Evolutionary conservation across 2,888 invertebrate genomes (phyloP).

Genomic region (Urechis unicinctus): DNA sequence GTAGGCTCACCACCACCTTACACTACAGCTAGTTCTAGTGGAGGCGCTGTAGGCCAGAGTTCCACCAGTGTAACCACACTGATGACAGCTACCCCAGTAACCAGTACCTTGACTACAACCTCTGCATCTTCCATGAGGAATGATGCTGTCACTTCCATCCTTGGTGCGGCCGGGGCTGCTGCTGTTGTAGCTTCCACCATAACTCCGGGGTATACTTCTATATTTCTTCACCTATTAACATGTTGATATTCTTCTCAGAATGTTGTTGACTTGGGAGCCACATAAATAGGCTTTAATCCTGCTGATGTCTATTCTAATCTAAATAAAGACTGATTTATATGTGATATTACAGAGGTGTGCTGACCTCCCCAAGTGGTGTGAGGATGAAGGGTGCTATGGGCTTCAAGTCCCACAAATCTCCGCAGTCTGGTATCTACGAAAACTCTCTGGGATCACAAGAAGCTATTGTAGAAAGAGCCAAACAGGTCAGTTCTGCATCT

Average conservation of each 20-base stretch:
- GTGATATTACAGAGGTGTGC: too few species aligned
- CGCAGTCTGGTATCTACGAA: constrained; percentile 36
- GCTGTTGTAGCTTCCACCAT: background rate
- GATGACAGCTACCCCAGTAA: constrained; percentile 18
- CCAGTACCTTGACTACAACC: background rate
- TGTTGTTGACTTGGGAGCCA: too few species aligned
- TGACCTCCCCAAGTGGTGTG: too few species aligned
- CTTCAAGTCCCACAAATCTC: background rate
- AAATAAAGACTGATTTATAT: too few species aligned
- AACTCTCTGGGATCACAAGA: constrained; percentile 57
- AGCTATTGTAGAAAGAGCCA: constrained; percentile 77
- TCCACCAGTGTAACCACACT: constrained; percentile 9
- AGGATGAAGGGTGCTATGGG: too few species aligned
- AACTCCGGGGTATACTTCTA: too few species aligned
- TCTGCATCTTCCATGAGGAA: background rate
- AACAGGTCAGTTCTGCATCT: constrained; percentile 64
- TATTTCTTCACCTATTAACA: too few species aligned
- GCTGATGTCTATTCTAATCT: too few species aligned
- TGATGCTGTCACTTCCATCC: background rate
- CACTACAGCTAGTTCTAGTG: constrained; percentile 1
- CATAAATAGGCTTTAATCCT: too few species aligned
- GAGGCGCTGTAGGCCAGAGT: too few species aligned
- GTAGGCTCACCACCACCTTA: constrained; percentile 13
- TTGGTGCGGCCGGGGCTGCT: background rate
- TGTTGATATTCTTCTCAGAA: too few species aligned